Percentiles rank a stretch among this genome's conserved stretches.
phyloP scores from a whole-genome alignment of 2,113 vertebrate species.

The Callospermophilus lateralis region DNA sequence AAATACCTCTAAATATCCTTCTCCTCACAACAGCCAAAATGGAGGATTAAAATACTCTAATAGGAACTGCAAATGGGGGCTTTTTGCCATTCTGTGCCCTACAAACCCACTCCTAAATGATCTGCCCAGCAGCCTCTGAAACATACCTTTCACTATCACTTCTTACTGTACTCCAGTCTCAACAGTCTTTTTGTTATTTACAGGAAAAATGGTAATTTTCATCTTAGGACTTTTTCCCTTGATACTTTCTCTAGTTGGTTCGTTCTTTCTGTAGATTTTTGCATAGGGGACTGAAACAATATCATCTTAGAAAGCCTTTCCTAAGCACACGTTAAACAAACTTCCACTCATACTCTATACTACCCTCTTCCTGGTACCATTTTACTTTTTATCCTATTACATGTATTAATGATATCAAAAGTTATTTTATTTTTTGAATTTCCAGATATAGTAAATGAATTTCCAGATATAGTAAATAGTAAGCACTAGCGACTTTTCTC shows the following conservation, averaged over 20 bases:
- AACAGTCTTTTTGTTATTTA: background rate
- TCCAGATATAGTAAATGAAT: background rate
- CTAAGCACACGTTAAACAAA: background rate
- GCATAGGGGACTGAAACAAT: background rate
- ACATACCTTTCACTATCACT: background rate
- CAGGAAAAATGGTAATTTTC: background rate
- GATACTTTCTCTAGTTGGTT: background rate
- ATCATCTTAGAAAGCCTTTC: background rate
- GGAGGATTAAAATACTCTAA: background rate
- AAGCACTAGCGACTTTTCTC: background rate
- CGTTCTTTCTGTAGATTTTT: background rate
- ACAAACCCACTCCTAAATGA: background rate
- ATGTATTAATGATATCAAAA: background rate
- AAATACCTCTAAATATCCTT: slow-evolving; percentile 30
- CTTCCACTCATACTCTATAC: background rate
- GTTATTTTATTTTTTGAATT: background rate
- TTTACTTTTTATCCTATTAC: background rate
- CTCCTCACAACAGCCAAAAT: background rate
- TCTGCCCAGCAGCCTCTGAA: background rate
- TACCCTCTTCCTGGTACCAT: rapidly evolving
- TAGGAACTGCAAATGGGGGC: background rate
- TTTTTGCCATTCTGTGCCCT: background rate
- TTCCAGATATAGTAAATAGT: background rate
- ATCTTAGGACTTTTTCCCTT: background rate
- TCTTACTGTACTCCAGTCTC: background rate